Conservation (phyloP, 2,888 invertebrate species). For the Beris chalybata region DNA sequence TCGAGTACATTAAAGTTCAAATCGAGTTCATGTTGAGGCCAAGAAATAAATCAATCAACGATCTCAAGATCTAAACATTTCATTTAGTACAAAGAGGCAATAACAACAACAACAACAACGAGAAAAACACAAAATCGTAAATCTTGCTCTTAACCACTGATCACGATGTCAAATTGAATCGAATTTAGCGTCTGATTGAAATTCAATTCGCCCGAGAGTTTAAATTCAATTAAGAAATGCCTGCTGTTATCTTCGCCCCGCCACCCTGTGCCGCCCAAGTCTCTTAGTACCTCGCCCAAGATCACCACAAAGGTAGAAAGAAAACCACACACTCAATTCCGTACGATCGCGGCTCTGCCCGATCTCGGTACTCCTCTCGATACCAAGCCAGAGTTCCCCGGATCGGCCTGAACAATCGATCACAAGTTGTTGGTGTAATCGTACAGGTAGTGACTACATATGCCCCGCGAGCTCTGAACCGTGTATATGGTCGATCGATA, state of each 20-base stretch:
- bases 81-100: too few relatives aligned
- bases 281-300: neutral
- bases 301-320: neutral
- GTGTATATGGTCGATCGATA: neutral
- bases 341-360: neutral
- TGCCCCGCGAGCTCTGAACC: neutral
- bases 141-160: slow-evolving; percentile 25
- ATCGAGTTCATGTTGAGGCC: too few relatives aligned
- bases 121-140: slow-evolving; percentile 20
- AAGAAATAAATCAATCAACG: too few relatives aligned
- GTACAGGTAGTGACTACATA: slow-evolving; percentile 9
- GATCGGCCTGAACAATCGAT: slow-evolving; percentile 14
- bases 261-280: neutral
- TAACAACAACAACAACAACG: neutral
- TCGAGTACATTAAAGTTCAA: too few relatives aligned
- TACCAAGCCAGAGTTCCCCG: slow-evolving; percentile 14
- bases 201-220: slow-evolving; percentile 24
- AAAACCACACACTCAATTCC: neutral
- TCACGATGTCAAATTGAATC: slow-evolving; percentile 28
- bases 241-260: slow-evolving; percentile 7
- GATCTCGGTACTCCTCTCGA: neutral
- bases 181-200: slow-evolving; percentile 26
- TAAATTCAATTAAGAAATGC: slow-evolving; percentile 28
- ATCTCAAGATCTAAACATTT: too few relatives aligned
- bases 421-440: slow-evolving; percentile 18